Evolutionary conservation across 1,140 invertebrate species (phyloP).

Genomic region (Drosophila aff.): DNA sequence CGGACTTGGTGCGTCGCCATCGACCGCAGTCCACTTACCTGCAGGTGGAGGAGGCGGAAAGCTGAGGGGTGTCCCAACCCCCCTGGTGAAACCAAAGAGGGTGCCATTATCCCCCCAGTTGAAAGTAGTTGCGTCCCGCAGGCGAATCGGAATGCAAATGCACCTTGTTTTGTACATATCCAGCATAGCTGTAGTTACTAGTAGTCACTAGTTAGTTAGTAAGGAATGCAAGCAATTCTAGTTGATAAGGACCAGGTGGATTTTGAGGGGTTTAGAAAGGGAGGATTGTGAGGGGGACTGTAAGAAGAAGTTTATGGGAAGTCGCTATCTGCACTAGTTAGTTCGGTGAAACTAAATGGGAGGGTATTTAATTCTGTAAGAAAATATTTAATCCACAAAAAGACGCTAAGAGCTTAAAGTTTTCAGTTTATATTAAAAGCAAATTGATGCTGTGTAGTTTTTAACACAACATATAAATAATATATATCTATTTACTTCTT

Average conservation of each 20-base stretch:
- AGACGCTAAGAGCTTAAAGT: background rate
- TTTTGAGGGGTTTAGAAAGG: background rate
- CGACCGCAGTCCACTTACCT: conserved; percentile 67
- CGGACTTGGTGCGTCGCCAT: conserved; percentile 55
- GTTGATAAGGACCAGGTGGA: conserved; percentile 55
- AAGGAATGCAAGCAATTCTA: conserved; percentile 57
- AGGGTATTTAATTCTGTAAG: background rate
- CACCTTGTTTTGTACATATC: conserved; percentile 35
- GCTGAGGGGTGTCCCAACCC: conserved; percentile 40
- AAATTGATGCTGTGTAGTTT: background rate
- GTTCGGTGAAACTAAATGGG: background rate
- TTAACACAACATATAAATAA: no score
- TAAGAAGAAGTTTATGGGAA: background rate
- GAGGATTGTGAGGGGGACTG: background rate
- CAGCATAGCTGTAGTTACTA: conserved; percentile 37
- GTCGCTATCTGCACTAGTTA: no score
- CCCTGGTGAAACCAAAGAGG: conserved; percentile 33
- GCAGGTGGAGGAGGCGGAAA: conserved; percentile 35
- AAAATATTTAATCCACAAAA: background rate
- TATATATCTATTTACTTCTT: background rate
- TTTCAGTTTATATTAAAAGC: background rate
- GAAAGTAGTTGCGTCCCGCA: conserved; percentile 24
- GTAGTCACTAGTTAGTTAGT: conserved; percentile 46
- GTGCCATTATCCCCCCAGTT: conserved; percentile 43
- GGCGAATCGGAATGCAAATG: conserved; percentile 45